A percentile compares a stretch with the other conserved stretches of the same genome.
Evolutionary conservation across 2,797 vertebrate species (phyloP).

Genomic region (Tinamus major): DNA sequence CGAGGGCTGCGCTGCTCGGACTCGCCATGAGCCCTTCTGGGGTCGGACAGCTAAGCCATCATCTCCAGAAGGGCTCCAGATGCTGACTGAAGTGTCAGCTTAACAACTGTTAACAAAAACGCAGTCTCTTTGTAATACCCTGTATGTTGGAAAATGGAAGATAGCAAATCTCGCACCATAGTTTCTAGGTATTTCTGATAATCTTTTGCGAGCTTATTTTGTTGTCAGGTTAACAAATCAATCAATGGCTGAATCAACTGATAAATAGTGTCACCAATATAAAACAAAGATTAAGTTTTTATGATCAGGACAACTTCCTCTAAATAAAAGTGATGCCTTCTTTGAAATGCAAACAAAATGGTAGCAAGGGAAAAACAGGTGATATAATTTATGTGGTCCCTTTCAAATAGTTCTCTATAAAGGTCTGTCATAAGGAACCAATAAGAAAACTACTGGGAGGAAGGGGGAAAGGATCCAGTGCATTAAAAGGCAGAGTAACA

Average conservation of each 20-base stretch:
- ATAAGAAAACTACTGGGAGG: neutral
- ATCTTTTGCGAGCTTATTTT: neutral
- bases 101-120: neutral
- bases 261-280: neutral
- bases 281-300: neutral
- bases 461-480: neutral
- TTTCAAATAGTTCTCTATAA: neutral
- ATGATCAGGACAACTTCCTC: neutral
- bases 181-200: neutral
- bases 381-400: neutral
- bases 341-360: neutral
- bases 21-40: neutral
- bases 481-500: neutral
- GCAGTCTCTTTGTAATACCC: neutral
- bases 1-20: neutral
- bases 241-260: neutral
- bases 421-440: neutral
- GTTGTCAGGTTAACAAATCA: neutral
- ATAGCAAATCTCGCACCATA: neutral
- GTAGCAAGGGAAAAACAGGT: neutral
- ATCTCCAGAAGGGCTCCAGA: slow-evolving; percentile 17
- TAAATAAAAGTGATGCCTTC: neutral
- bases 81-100: neutral
- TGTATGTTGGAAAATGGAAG: neutral
- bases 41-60: neutral